These are phyloP conservation scores for Drosophila phalerata DNA, from an alignment of 2,888 invertebrate species.

Conservation along the genomic window DNA sequence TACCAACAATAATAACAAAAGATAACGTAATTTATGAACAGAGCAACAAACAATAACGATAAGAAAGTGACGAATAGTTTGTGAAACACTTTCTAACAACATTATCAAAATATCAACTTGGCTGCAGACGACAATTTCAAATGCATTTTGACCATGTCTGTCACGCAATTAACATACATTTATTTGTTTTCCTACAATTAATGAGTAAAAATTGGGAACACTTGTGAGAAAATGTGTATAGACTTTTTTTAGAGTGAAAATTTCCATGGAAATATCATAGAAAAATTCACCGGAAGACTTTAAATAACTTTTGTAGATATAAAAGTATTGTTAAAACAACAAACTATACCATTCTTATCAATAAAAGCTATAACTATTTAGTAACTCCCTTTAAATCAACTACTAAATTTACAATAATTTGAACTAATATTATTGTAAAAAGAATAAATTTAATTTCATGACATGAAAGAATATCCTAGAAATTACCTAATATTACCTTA, in stretches of 20 bases:
- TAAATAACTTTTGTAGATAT: not conserved
- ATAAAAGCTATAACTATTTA: too few species aligned
- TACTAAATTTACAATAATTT: too few species aligned
- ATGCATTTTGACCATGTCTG: conserved; percentile 42
- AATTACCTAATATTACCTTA: not conserved
- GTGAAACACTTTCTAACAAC: conserved; percentile 55
- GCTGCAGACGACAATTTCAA: conserved; percentile 4
- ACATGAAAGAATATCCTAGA: too few species aligned
- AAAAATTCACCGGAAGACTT: not conserved
- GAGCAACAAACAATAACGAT: conserved; percentile 40
- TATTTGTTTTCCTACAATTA: conserved; percentile 12
- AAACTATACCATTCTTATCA: not conserved
- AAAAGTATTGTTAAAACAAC: not conserved
- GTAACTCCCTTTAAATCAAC: too few species aligned
- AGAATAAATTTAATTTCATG: too few species aligned
- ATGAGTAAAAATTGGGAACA: conserved; percentile 10
- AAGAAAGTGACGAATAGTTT: conserved; percentile 43
- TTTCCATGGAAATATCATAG: not conserved
- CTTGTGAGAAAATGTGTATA: conserved; percentile 36
- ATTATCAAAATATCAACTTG: conserved; percentile 14
- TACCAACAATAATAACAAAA: conserved; percentile 11
- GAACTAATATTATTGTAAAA: too few species aligned
- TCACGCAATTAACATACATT: conserved; percentile 64
- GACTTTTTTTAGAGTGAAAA: conserved; percentile 21
- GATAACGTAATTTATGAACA: conserved; percentile 45